A percentile compares a stretch with the other conserved stretches of the same genome.
phyloP scores from a whole-genome alignment of 2,888 invertebrate species.

The Prenolepis imparis region DNA sequence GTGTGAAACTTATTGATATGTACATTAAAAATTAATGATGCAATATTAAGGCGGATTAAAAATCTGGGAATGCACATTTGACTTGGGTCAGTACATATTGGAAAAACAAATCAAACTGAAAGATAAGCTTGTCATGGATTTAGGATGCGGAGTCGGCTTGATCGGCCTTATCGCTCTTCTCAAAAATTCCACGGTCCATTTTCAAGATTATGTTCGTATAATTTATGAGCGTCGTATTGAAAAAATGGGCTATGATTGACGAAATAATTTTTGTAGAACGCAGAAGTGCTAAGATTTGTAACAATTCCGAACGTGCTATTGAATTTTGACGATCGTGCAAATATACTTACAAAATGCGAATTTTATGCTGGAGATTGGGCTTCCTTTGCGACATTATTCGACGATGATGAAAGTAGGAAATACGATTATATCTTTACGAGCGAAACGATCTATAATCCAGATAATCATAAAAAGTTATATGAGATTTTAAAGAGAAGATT shows the following conservation, averaged over 20 bases:
- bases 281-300: slow-evolving; percentile 92
- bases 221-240: not conserved
- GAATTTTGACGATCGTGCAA: slow-evolving; percentile 88
- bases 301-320: slow-evolving; percentile 94
- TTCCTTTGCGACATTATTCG: slow-evolving; percentile 87
- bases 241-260: not conserved
- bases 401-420: slow-evolving; percentile 85
- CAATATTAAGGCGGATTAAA: slow-evolving; percentile 93
- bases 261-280: slow-evolving; percentile 89
- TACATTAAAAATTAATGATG: slow-evolving; percentile 2
- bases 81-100: slow-evolving; percentile 91
- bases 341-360: slow-evolving; percentile 83
- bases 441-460: slow-evolving; percentile 96
- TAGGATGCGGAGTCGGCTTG: slow-evolving; percentile 97
- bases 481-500: slow-evolving; percentile 90
- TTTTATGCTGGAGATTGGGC: slow-evolving; percentile 92
- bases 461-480: slow-evolving; percentile 92
- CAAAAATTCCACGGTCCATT: slow-evolving; percentile 90
- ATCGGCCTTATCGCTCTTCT: slow-evolving; percentile 93
- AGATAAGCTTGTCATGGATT: slow-evolving; percentile 91
- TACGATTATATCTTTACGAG: slow-evolving; percentile 96
- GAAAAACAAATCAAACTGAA: slow-evolving; percentile 85
- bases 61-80: slow-evolving; percentile 97
- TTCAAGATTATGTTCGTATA: slow-evolving; percentile 97
- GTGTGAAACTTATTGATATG: not conserved